phyloP scores from a whole-genome alignment of 2,113 vertebrate genomes.

The Panurus biarmicus region DNA sequence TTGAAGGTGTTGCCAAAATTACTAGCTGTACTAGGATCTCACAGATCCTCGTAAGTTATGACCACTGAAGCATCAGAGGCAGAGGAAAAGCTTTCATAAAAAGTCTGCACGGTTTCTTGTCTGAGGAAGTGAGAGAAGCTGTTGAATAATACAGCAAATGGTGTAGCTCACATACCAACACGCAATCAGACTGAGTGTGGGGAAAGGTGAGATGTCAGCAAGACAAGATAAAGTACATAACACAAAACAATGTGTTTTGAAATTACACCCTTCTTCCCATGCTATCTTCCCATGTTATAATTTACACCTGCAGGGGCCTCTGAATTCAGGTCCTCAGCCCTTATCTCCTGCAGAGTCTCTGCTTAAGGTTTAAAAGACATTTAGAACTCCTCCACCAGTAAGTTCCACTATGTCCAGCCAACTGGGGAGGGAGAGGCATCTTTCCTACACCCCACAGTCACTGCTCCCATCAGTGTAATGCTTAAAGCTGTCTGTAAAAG shows the following conservation, averaged over 20 bases:
- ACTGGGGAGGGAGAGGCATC: fast-evolving
- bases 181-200: background rate
- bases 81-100: constrained; percentile 10
- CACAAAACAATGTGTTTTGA: background rate
- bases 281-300: background rate
- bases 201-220: background rate
- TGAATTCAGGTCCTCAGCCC: background rate
- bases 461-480: background rate
- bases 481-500: background rate
- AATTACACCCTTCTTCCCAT: constrained; percentile 21
- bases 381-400: background rate
- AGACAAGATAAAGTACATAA: background rate
- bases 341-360: background rate
- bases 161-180: background rate
- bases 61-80: background rate
- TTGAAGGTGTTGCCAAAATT: background rate
- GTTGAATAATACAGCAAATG: background rate
- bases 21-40: background rate
- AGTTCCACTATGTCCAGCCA: background rate
- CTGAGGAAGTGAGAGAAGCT: background rate
- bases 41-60: background rate
- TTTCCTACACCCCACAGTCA: background rate
- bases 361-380: background rate
- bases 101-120: background rate
- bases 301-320: constrained; percentile 9